phyloP scores from a whole-genome alignment of 92 coral and sea anemone genomes.

The Phenganax stokvisi region DNA sequence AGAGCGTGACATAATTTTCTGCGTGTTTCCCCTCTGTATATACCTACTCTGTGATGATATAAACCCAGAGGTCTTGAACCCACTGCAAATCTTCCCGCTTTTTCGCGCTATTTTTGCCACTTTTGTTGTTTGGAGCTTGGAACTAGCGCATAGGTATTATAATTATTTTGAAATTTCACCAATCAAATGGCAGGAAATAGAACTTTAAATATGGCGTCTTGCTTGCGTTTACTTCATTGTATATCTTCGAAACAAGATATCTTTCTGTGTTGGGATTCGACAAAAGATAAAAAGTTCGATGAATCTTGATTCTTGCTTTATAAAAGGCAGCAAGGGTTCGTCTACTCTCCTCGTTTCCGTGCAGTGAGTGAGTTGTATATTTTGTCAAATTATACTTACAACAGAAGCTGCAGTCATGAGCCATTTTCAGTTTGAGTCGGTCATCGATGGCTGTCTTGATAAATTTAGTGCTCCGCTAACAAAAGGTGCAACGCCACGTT shows the following conservation, averaged over 20 bases:
- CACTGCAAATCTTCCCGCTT: neutral
- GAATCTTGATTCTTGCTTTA: neutral
- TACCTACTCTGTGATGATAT: neutral
- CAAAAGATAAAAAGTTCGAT: neutral
- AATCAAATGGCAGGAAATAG: constrained; percentile 18
- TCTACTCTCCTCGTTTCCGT: neutral
- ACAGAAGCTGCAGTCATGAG: constrained; percentile 50
- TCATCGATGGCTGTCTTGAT: constrained; percentile 76
- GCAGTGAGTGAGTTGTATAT: neutral
- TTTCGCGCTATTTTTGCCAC: neutral
- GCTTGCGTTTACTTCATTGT: neutral
- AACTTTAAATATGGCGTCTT: constrained; percentile 40
- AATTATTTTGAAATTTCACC: constrained; percentile 12
- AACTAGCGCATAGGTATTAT: neutral
- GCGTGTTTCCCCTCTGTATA: no score
- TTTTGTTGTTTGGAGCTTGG: neutral
- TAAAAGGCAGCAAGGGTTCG: neutral
- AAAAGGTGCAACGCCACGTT: constrained; percentile 79
- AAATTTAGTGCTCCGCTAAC: constrained; percentile 78
- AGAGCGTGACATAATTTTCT: no score
- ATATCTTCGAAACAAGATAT: neutral
- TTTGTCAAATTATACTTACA: neutral
- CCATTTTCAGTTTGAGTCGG: constrained; percentile 76
- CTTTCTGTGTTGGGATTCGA: neutral
- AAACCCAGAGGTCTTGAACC: neutral